Percentiles rank a stretch among this genome's conserved stretches.
Conservation (phyloP, 2,797 vertebrate species). For the Corythornis leucogaster region DNA sequence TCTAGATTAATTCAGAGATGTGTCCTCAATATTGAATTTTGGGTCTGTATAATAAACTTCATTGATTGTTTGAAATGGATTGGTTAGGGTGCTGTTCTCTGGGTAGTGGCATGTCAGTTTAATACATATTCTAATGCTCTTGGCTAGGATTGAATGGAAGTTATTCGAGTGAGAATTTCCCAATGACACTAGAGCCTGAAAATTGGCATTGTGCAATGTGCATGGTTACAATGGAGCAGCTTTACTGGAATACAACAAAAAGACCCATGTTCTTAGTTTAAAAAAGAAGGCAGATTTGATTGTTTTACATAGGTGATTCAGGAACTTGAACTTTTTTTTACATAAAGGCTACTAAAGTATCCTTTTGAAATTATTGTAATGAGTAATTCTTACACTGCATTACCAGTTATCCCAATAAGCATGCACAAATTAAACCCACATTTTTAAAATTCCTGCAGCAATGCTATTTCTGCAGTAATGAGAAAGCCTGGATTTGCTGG, state of each 20-base stretch:
- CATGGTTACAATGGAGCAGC: slow-evolving; percentile 23
- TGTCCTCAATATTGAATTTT: neutral
- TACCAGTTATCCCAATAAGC: neutral
- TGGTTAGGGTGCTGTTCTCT: slow-evolving; percentile 8
- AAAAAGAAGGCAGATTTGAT: neutral
- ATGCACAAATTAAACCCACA: neutral
- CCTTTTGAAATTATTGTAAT: neutral
- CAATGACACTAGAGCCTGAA: slow-evolving; percentile 40
- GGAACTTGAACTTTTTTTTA: neutral
- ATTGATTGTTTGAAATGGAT: neutral
- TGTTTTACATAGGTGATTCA: slow-evolving; percentile 34
- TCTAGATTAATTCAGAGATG: neutral
- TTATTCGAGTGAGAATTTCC: slow-evolving; percentile 65
- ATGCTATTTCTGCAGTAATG: neutral
- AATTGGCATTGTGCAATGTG: slow-evolving; percentile 19
- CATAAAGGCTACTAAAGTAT: neutral
- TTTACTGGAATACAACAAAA: slow-evolving; percentile 71
- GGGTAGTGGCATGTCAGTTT: neutral
- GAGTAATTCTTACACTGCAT: neutral
- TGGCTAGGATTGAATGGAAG: slow-evolving; percentile 65
- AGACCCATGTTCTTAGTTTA: neutral
- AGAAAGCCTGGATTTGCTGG: neutral
- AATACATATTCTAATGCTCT: slow-evolving; percentile 21
- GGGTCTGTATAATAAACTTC: neutral
- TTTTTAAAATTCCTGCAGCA: slow-evolving; percentile 7